Conservation (phyloP, 2,888 invertebrate species). For the Candidula unifasciata region DNA sequence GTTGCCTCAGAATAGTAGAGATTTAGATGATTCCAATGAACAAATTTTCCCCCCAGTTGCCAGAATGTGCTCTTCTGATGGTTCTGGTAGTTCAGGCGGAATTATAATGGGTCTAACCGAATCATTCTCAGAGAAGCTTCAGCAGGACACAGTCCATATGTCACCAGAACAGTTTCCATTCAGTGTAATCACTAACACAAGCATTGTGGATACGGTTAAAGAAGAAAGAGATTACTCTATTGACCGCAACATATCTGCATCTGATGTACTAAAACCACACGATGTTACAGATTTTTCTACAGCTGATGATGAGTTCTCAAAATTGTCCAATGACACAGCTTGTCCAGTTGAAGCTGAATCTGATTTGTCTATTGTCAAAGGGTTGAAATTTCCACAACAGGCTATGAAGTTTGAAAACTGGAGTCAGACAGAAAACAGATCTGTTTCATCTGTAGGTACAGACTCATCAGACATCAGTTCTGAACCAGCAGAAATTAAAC, state of each 20-base stretch:
- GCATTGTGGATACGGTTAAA: slow-evolving; percentile 24
- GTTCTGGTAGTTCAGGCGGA: background rate
- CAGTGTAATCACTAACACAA: background rate
- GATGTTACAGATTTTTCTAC: slow-evolving; percentile 3
- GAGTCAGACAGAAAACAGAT: slow-evolving; percentile 44
- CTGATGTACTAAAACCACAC: background rate
- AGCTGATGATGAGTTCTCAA: slow-evolving; percentile 24
- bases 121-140: background rate
- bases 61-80: background rate
- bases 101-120: background rate
- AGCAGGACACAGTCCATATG: background rate
- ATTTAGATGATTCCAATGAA: slow-evolving; percentile 59
- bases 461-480: background rate
- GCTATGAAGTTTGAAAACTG: slow-evolving; percentile 47
- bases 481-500: background rate
- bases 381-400: slow-evolving; percentile 1
- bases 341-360: slow-evolving; percentile 49
- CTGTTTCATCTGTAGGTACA: background rate
- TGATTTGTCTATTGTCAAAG: slow-evolving; percentile 48
- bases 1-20: slow-evolving; percentile 58
- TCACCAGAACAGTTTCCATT: background rate
- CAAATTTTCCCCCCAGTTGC: slow-evolving; percentile 66
- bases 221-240: background rate
- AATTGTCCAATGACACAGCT: slow-evolving; percentile 39
- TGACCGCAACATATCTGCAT: background rate